A percentile compares a stretch with the other conserved stretches of the same genome.
Evolutionary conservation across 2,888 invertebrate species (phyloP).

Genomic region (Drosophila stalkeri): DNA sequence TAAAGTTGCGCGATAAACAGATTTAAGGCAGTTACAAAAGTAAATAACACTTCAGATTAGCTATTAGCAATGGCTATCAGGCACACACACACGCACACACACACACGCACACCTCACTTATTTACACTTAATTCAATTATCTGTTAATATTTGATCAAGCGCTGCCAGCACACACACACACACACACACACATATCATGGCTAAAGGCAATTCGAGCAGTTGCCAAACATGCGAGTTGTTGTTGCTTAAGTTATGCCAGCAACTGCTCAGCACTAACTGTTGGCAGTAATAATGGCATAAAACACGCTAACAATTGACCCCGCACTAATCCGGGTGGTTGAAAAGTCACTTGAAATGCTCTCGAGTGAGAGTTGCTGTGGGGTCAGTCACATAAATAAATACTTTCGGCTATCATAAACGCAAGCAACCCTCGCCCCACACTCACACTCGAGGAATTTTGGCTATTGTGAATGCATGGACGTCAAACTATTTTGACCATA

Average conservation of each 20-base stretch:
- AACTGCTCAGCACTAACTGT: constrained; percentile 4
- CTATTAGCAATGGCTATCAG: constrained; percentile 29
- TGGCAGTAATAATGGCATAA: constrained; percentile 28
- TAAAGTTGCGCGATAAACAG: constrained; percentile 24
- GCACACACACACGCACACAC: constrained; percentile 11
- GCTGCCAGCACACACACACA: constrained; percentile 1
- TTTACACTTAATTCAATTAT: constrained; percentile 80
- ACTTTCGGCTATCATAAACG: constrained; percentile 46
- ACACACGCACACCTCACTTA: constrained; percentile 51
- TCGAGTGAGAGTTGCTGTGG: background rate
- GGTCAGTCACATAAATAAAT: constrained; percentile 62
- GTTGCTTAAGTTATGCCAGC: constrained; percentile 42
- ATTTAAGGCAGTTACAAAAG: background rate
- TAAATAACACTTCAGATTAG: constrained; percentile 31
- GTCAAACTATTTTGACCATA: constrained; percentile 70
- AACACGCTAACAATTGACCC: constrained; percentile 53
- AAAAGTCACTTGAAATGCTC: constrained; percentile 31
- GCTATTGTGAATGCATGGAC: constrained; percentile 38
- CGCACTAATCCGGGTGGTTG: constrained; percentile 33
- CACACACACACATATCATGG: constrained; percentile 35
- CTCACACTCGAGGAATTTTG: constrained; percentile 1
- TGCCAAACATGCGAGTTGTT: constrained; percentile 24
- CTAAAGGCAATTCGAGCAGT: constrained; percentile 28
- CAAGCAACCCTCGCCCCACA: constrained; percentile 24
- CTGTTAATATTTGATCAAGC: constrained; percentile 74